These are phyloP conservation scores for Perithous albicinctus DNA, from an alignment of 2,888 invertebrate species.

Conservation along the genomic window DNA sequence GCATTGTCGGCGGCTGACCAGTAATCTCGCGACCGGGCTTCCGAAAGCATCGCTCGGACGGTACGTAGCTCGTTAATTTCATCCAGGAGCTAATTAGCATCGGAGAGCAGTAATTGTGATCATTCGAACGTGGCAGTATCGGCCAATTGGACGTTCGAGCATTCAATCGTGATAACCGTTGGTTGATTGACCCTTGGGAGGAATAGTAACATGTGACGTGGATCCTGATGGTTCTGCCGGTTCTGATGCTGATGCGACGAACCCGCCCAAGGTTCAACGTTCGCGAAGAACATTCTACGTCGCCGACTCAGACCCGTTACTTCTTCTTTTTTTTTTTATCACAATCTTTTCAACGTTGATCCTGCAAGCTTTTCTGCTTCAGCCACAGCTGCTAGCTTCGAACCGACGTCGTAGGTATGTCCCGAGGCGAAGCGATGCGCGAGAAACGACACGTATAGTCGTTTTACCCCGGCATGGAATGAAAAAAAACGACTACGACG, in stretches of 20 bases:
- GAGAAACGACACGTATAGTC: constrained; percentile 33
- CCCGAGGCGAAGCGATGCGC: constrained; percentile 45
- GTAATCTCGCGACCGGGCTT: constrained; percentile 33
- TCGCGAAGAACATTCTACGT: constrained; percentile 36
- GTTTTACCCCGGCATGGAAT: constrained; percentile 2
- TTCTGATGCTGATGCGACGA: constrained; percentile 11
- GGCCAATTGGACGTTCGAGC: neutral
- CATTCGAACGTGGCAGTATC: neutral
- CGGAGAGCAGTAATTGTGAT: constrained; percentile 38
- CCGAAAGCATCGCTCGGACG: constrained; percentile 28
- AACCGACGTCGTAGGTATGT: constrained; percentile 3
- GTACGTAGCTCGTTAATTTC: constrained; percentile 46
- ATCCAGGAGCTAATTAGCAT: constrained; percentile 56
- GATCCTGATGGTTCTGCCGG: neutral
- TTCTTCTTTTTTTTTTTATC: neutral
- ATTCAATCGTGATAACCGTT: neutral
- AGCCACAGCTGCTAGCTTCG: neutral
- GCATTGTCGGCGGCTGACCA: constrained; percentile 54
- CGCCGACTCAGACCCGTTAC: constrained; percentile 8
- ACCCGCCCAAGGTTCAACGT: constrained; percentile 3
- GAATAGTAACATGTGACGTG: neutral
- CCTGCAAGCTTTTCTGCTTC: neutral
- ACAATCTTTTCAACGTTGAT: constrained; percentile 45
- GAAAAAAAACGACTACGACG: neutral
- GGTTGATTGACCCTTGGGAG: neutral